Evolutionary conservation across 2,888 invertebrate genomes (phyloP), one percentile per base, ranked within the genome.

Genomic region (Stratiomys singularior): DNA sequence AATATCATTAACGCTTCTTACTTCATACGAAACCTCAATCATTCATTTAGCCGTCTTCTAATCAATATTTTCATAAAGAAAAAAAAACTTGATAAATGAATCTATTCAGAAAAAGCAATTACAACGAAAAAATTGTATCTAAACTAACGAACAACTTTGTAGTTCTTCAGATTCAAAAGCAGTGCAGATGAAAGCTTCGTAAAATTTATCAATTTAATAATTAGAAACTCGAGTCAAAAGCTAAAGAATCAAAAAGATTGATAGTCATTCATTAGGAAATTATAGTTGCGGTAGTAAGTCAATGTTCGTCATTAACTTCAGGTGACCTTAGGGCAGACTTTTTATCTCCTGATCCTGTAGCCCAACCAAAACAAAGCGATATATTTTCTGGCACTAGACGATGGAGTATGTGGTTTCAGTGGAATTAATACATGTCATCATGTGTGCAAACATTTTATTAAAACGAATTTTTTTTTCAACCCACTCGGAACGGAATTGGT

Each of bases 201-300:
- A 27, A n/a, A 67, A 27, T 18, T 44, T 18, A 37, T 67, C 21
- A 18, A 46, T 67, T 46, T 27, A 21, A 67, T 67, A 67, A 46
- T 44, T 67, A 44, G n/a, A 67, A 64, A 7, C 15, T n/a, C 9
- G 23, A 67, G 13, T 21, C 27, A 58, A 52, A 56, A 56, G 4
- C 18, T 72, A 46, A 72, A 30, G 72, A 72, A 37, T 9, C 37
- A 37, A 37, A 37, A 37, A 58, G 72, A 72, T 72, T 58, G 72
- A 72, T 72, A 52, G 30, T 52, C 25, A 18, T 58, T 58, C 28
- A 30, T 72, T 58, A 28, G 28, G 18, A 47, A 52, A 52, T 47
- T 71, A 28, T 37, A 72, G 46, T 28, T 18, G 56, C 72, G 27
- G 69, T 47, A 71, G 69, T 71, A 15, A 23, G 52, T 52, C 69